Evolutionary conservation across 1,140 invertebrate species (phyloP), one percentile per base, ranked within the genome.

Genomic region (Cydia amplana): DNA sequence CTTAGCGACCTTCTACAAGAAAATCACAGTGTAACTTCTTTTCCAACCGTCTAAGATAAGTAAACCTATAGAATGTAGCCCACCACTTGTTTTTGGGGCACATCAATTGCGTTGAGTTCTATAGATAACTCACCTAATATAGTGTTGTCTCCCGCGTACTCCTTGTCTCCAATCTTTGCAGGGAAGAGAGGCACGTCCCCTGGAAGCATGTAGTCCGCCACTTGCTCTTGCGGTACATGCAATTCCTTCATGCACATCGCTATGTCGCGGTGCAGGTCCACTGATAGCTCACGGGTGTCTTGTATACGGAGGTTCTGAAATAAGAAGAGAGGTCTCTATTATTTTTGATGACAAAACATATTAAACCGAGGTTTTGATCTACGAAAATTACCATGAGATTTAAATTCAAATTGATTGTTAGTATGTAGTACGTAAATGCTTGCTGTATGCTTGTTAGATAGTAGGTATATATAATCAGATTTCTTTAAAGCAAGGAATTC

Each of bases 221-320:
- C 88, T 67, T 93, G 85, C 18, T 91, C 89, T 6, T 86, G 79
- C 28, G 87, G 83, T 28, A 94, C 93, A 1, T 90, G 90, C 67
- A 95, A 84, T 80, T 94, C 88, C 0, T 80, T 80, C 49, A 91
- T 78, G 0, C 91, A 89, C 0, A 83, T 90, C 40, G 94, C 92
- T 14, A 97, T 95, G 76, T 97, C 96, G n/a, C 96, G 89, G 85
- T 97, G 95, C 32, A 97, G 87, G 40, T 95, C 90, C n/a, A 97
- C 87, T 1, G 94, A 94, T 77, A 96, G 94, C 79, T 97, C 96
- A 49, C 95, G 94, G 25, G 96, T 83, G 43, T 96, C 95, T 88
- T 97, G 96, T 23, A 97, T 95, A 74, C 94, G 94, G 9, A 97
- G 90, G 43, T 95, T 95, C 96, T 97, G 93, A 18, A 90, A 89